Evolutionary conservation across 2,113 vertebrate species (phyloP).

Genomic region (Procavia capensis): DNA sequence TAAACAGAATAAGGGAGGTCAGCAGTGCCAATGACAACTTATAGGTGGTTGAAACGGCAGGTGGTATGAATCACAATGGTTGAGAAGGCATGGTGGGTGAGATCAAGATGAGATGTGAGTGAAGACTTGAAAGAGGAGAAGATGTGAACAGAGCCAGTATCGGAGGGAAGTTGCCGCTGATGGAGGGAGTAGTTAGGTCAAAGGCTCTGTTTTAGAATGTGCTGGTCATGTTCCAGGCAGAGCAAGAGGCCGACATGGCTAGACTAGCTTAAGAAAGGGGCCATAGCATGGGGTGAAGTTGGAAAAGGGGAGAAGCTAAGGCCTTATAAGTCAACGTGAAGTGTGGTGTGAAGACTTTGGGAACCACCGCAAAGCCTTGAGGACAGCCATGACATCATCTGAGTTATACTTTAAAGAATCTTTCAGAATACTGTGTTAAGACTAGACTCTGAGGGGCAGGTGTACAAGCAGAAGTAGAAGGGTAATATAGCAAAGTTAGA

Average conservation of each 20-base stretch:
- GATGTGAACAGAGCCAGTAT: not conserved
- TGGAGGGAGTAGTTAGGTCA: not conserved
- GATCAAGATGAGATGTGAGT: not conserved
- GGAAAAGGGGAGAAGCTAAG: not conserved
- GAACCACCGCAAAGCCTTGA: not conserved
- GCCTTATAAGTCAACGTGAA: not conserved
- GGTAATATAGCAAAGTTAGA: not conserved
- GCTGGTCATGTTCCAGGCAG: not conserved
- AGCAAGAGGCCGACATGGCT: not conserved
- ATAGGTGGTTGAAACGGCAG: not conserved
- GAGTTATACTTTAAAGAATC: not conserved
- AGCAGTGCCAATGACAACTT: not conserved
- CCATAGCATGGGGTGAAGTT: not conserved
- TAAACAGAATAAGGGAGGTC: not conserved
- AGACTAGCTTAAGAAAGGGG: no score
- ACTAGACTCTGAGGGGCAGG: not conserved
- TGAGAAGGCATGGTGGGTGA: not conserved
- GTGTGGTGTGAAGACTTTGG: not conserved
- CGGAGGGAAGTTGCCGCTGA: not conserved
- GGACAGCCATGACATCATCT: not conserved
- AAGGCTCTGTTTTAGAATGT: not conserved
- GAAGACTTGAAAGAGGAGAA: not conserved
- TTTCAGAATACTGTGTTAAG: not conserved
- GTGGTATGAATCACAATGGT: not conserved
- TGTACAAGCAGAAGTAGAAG: not conserved